These are phyloP conservation scores for Diachrysia chrysitis DNA, from an alignment of 2,888 invertebrate species.

Conservation along the genomic window DNA sequence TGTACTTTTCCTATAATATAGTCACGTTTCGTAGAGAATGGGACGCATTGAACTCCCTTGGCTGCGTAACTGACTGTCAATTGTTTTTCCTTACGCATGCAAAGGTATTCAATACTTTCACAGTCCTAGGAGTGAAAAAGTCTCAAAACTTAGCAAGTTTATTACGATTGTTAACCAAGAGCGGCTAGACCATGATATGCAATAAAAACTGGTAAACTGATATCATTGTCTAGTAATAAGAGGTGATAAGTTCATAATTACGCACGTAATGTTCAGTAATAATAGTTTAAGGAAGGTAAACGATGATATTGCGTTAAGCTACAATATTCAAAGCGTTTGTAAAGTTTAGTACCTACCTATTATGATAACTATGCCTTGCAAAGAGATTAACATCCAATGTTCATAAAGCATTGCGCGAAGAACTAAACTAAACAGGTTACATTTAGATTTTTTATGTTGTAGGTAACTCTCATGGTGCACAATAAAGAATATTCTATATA, in stretches of 20 bases:
- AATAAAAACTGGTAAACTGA: conserved; percentile 9
- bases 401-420: not conserved
- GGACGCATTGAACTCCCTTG: conserved; percentile 22
- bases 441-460: not conserved
- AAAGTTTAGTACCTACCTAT: no score
- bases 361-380: no score
- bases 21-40: conserved; percentile 26
- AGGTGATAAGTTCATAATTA: conserved; percentile 9
- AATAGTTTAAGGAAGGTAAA: conserved; percentile 2
- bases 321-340: not conserved
- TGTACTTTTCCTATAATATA: conserved; percentile 17
- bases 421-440: not conserved
- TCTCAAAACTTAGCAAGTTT: conserved; percentile 19
- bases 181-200: conserved; percentile 7
- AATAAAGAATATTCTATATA: no score
- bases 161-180: conserved; percentile 33
- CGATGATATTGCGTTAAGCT: not conserved
- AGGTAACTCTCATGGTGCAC: no score
- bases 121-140: conserved; percentile 16
- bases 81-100: conserved; percentile 37
- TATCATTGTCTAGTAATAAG: conserved; percentile 13
- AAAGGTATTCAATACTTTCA: conserved; percentile 21
- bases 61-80: conserved; percentile 19
- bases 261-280: conserved; percentile 2
- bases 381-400: no score